Base-by-base conservation (phyloP, 2,888 invertebrate species). In the Timema podura region DNA sequence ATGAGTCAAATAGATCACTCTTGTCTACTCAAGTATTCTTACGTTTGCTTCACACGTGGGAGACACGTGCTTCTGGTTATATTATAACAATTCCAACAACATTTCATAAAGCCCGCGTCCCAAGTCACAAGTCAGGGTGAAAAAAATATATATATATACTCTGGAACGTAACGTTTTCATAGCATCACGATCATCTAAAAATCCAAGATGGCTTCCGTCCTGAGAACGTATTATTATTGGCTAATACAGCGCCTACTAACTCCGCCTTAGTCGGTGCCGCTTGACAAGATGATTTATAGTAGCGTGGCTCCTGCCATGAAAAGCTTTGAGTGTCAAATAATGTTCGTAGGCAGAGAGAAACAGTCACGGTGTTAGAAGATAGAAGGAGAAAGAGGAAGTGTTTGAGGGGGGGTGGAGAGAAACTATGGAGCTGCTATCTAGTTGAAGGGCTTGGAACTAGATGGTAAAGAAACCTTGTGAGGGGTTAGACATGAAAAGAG, bases 231-330 rank as follows among this genome's bases (percentile, higher is more conserved):
- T 83, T 84, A 85, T 85, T 85, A 85, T 85, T 85, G 85, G 85
- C 84, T 84, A 84, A 83, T 83, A 83, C 83, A 81, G 82, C 81
- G 82, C 81, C 81, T 48, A 83, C 80, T 80, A 84, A 61, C 84
- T 81, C 85, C 85, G 85, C 85, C 85, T 85, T 82, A 81, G 82
- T 81, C 82, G 30, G 80, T 82, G 81, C 82, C 81, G 82, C 83
- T 83, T 84, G 85, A 85, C 84, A 81, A 82, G 81, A 84, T 85
- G 85, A 85, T 84, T 81, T 82, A 85, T 85, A 80, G 83, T 81
- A 81, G 83, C 44, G 61, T 45, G 61, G 44, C 61, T 45, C 70
- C 64, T 66, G 74, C 70, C 73, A 74, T 69, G 69, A 65, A 69
- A 69, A 69, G 69, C 69, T 69, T 72, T 74, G 72, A 71, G 71